Conservation (phyloP, 92 coral and sea anemone genomes). For the Umimayanthus kanabou region DNA sequence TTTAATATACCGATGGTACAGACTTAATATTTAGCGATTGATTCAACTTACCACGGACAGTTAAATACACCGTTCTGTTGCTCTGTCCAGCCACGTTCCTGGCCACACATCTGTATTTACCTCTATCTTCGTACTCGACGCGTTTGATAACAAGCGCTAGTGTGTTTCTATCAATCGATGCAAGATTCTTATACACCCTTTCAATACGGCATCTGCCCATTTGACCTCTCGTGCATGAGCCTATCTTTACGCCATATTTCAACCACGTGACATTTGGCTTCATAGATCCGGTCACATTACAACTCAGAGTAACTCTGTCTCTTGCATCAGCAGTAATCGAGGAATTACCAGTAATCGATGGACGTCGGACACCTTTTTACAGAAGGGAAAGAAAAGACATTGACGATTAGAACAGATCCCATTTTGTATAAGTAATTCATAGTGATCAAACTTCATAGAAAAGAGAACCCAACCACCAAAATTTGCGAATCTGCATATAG, state of each 20-base stretch:
- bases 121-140: conserved; percentile 42
- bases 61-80: conserved; percentile 21
- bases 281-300: conserved; percentile 69
- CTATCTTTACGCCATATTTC: conserved; percentile 36
- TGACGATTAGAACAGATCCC: not conserved
- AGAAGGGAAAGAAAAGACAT: not conserved
- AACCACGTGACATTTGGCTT: conserved; percentile 62
- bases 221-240: conserved; percentile 55
- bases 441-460: too few species aligned
- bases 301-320: conserved; percentile 22
- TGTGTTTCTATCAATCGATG: conserved; percentile 22
- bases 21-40: not conserved
- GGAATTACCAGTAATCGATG: conserved; percentile 18
- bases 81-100: conserved; percentile 42
- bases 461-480: too few species aligned
- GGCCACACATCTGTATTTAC: conserved; percentile 46
- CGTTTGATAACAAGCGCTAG: conserved; percentile 43
- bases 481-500: too few species aligned
- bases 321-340: conserved; percentile 21
- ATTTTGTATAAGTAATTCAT: not conserved
- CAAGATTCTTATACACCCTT: conserved; percentile 15
- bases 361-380: not conserved
- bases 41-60: conserved; percentile 57
- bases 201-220: conserved; percentile 22
- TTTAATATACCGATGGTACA: not conserved